Evolutionary conservation across 2,113 vertebrate genomes (phyloP).

Genomic region (Patagioenas fasciata): DNA sequence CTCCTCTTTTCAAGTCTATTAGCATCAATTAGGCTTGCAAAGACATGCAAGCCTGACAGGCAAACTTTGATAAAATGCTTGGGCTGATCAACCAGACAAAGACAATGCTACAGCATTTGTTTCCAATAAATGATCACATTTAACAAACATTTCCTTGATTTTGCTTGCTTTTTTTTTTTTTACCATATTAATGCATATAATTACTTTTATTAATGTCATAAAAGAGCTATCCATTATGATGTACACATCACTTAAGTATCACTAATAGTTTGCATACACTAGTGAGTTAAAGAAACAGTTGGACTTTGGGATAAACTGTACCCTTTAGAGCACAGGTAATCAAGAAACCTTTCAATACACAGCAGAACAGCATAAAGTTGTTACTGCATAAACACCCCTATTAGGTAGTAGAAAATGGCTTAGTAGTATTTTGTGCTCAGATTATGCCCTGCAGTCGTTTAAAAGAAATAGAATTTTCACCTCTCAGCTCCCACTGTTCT

Average conservation of each 20-base stretch:
- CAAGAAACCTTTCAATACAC: background rate
- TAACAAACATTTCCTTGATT: constrained; percentile 78
- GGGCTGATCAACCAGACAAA: constrained; percentile 57
- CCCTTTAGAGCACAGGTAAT: background rate
- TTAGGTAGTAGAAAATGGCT: background rate
- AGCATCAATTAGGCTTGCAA: constrained; percentile 65
- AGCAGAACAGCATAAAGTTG: background rate
- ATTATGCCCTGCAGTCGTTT: background rate
- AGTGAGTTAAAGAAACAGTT: constrained; percentile 40
- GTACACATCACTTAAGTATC: constrained; percentile 67
- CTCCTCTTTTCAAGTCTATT: constrained; percentile 61
- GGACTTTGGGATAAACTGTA: background rate
- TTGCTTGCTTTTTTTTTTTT: constrained; percentile 40
- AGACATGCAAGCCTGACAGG: constrained; percentile 63
- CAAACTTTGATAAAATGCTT: constrained; percentile 71
- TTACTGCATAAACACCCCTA: background rate
- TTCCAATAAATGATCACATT: constrained; percentile 72
- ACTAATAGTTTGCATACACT: constrained; percentile 70
- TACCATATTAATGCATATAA: constrained; percentile 72
- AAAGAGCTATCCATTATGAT: constrained; percentile 68
- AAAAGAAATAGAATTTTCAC: background rate
- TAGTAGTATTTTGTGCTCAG: background rate
- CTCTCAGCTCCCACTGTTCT: background rate
- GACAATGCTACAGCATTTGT: constrained; percentile 67
- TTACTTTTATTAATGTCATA: constrained; percentile 76